Percentiles rank a stretch among this genome's conserved stretches.
Conservation (phyloP, 1,140 invertebrate species). For the Planococcus citri region DNA sequence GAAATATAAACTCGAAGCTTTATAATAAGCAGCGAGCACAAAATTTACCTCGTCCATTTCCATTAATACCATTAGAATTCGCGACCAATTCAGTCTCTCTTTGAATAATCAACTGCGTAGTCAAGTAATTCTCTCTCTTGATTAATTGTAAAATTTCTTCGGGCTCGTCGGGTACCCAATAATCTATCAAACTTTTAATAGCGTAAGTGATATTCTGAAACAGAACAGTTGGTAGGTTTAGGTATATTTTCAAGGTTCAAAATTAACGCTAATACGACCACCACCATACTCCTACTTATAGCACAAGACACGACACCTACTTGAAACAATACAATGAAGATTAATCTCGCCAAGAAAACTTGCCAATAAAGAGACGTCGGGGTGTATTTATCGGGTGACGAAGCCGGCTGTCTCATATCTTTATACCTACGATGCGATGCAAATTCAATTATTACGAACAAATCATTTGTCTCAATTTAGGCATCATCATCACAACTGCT, state of each 20-base stretch:
- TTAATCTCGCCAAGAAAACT: conserved; percentile 70
- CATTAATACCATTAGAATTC: too few relatives aligned
- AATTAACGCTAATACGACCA: not conserved
- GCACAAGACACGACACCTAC: too few relatives aligned
- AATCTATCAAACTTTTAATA: conserved; percentile 70
- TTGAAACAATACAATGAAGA: conserved; percentile 88
- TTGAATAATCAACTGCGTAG: conserved; percentile 78
- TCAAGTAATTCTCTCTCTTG: conserved; percentile 70
- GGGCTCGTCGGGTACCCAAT: conserved; percentile 77
- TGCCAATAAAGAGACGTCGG: conserved; percentile 75
- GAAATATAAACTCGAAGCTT: too few relatives aligned
- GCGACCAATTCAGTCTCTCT: conserved; percentile 49
- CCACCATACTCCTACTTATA: too few relatives aligned
- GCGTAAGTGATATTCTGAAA: conserved; percentile 44
- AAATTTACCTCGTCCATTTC: too few relatives aligned
- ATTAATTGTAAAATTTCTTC: conserved; percentile 61
- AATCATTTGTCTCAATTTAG: not conserved
- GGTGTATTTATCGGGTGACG: conserved; percentile 46
- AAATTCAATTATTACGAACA: conserved; percentile 29
- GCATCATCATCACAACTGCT: conserved; percentile 19
- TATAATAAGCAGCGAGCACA: too few relatives aligned
- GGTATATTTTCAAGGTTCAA: not conserved
- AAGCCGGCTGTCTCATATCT: conserved; percentile 68
- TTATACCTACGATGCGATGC: conserved; percentile 48
- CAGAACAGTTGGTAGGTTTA: not conserved